Percentiles rank a stretch among this genome's conserved stretches.
Conservation (phyloP, 2,113 vertebrate species). For the Aegotheles bennettii region DNA sequence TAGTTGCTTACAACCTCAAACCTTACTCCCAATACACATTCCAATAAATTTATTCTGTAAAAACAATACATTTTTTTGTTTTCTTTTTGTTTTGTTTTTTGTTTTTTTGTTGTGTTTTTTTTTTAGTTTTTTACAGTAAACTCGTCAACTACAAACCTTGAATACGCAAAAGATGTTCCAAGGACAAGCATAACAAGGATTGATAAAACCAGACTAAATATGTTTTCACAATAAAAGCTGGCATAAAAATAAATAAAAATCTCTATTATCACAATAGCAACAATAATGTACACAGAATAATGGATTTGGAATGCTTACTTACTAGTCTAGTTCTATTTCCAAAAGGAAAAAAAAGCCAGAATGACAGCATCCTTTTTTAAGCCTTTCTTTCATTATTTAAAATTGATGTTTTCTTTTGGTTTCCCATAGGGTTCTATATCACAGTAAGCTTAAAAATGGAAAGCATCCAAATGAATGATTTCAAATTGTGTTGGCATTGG, state of each 20-base stretch:
- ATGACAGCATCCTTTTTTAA: constrained; percentile 69
- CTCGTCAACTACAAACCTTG: constrained; percentile 91
- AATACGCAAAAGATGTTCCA: constrained; percentile 86
- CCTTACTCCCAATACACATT: constrained; percentile 85
- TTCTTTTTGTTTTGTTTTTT: constrained; percentile 61
- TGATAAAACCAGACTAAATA: constrained; percentile 76
- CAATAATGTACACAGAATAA: constrained; percentile 79
- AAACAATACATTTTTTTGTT: constrained; percentile 90
- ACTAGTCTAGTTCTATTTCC: constrained; percentile 75
- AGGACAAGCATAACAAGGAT: constrained; percentile 85
- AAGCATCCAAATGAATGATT: constrained; percentile 55
- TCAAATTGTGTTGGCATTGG: constrained; percentile 67
- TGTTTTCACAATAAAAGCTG: constrained; percentile 79
- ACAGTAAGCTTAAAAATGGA: constrained; percentile 68
- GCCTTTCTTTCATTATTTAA: constrained; percentile 63
- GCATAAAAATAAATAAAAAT: constrained; percentile 86
- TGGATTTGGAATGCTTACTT: constrained; percentile 72
- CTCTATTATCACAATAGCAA: constrained; percentile 81
- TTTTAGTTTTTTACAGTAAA: constrained; percentile 83
- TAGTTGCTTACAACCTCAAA: constrained; percentile 78
- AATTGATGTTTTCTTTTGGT: constrained; percentile 67
- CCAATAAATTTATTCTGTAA: constrained; percentile 97
- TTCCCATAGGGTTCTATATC: constrained; percentile 70
- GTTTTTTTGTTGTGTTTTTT: constrained; percentile 52
- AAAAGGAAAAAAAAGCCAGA: constrained; percentile 68